phyloP scores from a whole-genome alignment of 2,113 vertebrate species.

The Loxodonta africana region DNA sequence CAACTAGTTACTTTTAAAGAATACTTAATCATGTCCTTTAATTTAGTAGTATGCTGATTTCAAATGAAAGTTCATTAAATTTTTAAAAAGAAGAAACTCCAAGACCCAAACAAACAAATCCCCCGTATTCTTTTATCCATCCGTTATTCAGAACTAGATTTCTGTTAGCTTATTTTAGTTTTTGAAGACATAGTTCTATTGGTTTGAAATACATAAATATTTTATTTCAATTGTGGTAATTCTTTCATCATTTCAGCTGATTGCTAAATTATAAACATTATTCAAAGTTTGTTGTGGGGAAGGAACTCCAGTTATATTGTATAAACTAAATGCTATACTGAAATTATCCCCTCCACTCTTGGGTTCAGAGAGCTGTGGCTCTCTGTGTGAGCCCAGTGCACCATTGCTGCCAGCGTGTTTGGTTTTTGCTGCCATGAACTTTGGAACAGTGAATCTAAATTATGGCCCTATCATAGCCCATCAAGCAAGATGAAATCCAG shows the following conservation, averaged over 20 bases:
- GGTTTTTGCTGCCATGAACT: constrained; percentile 68
- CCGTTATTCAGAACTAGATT: constrained; percentile 71
- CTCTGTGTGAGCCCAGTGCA: constrained; percentile 48
- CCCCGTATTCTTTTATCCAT: constrained; percentile 76
- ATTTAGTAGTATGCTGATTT: constrained; percentile 74
- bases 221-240: constrained; percentile 79
- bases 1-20: constrained; percentile 79
- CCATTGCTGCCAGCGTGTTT: constrained; percentile 60
- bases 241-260: constrained; percentile 83
- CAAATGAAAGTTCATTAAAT: constrained; percentile 77
- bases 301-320: constrained; percentile 73
- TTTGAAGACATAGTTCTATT: constrained; percentile 79
- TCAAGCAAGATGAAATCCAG: constrained; percentile 75
- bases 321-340: constrained; percentile 67
- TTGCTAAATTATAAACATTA: constrained; percentile 82
- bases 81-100: constrained; percentile 72
- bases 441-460: constrained; percentile 72
- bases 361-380: constrained; percentile 61
- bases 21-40: constrained; percentile 77
- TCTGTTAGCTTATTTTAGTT: constrained; percentile 78
- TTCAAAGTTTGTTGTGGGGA: constrained; percentile 75
- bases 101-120: constrained; percentile 78
- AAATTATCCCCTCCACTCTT: constrained; percentile 70
- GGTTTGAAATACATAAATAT: constrained; percentile 83
- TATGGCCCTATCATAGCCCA: constrained; percentile 55